Conservation (phyloP, 2,113 vertebrate genomes). For the Apeltes quadracus region DNA sequence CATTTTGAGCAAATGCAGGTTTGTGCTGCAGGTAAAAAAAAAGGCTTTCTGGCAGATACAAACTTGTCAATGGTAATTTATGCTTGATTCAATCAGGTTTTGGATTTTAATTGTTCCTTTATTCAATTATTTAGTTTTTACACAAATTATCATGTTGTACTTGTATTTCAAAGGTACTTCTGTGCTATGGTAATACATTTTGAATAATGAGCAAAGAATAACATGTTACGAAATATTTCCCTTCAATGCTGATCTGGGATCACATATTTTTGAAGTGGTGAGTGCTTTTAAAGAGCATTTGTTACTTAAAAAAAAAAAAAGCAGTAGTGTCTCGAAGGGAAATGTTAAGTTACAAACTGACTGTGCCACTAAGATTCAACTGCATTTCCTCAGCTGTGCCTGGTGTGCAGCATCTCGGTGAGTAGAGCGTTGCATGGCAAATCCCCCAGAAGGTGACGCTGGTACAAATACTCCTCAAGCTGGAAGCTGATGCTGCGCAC, state of each 20-base stretch:
- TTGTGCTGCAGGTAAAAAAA: not conserved
- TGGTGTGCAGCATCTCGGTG: slow-evolving; percentile 85
- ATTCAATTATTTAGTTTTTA: slow-evolving; percentile 19
- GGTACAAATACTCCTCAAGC: slow-evolving; percentile 85
- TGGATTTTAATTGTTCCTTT: slow-evolving; percentile 13
- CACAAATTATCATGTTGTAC: slow-evolving; percentile 13
- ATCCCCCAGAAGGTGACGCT: slow-evolving; percentile 84
- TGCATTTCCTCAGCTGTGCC: slow-evolving; percentile 71
- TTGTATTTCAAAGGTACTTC: slow-evolving; percentile 19
- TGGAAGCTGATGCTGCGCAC: slow-evolving; percentile 84
- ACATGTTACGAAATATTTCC: not conserved
- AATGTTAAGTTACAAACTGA: not conserved
- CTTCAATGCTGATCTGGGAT: slow-evolving; percentile 1
- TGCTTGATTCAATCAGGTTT: not conserved
- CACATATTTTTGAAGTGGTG: not conserved
- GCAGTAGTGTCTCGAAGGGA: not conserved
- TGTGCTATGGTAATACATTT: slow-evolving; percentile 58
- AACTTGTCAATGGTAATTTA: not conserved
- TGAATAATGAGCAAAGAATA: slow-evolving; percentile 5
- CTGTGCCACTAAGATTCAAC: not conserved
- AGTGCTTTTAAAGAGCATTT: not conserved
- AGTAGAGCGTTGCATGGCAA: slow-evolving; percentile 85
- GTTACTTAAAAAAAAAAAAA: not conserved
- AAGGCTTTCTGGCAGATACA: not conserved
- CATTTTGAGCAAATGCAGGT: not conserved